A percentile compares a stretch with the other conserved stretches of the same genome.
Evolutionary conservation across 2,797 vertebrate species (phyloP).

Genomic region (Sebastes kiyomatsui): DNA sequence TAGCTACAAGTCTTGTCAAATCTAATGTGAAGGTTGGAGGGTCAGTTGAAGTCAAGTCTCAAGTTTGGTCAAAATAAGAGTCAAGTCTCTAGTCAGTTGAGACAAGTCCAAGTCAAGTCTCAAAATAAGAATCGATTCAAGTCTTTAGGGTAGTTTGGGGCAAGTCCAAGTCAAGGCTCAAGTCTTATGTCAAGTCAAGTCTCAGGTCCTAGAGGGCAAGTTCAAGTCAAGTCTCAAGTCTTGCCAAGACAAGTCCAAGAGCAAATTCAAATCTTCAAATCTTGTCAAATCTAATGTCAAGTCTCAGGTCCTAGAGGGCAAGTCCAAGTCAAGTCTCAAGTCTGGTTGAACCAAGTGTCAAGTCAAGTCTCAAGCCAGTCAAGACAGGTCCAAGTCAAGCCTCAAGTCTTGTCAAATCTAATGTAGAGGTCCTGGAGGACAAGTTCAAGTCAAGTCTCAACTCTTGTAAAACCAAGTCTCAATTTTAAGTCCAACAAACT

Average conservation of each 20-base stretch:
- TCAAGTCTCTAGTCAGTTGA: background rate
- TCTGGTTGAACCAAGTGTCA: no score
- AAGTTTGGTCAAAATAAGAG: background rate
- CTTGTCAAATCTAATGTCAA: no score
- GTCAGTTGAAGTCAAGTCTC: background rate
- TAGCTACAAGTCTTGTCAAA: background rate
- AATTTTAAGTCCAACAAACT: background rate
- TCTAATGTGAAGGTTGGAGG: background rate
- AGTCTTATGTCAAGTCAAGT: no score
- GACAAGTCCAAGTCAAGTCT: background rate
- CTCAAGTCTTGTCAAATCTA: background rate
- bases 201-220: no score
- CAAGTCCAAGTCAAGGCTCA: background rate
- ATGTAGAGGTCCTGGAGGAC: background rate
- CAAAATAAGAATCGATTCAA: background rate
- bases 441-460: background rate
- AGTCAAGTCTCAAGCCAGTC: no score
- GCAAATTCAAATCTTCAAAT: no score
- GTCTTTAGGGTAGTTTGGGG: background rate
- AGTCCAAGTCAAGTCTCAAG: no score
- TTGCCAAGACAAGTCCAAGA: no score
- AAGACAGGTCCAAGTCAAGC: no score
- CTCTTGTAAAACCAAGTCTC: background rate
- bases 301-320: no score
- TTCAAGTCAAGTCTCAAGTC: no score